Conservation (phyloP, 2,888 invertebrate genomes). For the Patella depressa region DNA sequence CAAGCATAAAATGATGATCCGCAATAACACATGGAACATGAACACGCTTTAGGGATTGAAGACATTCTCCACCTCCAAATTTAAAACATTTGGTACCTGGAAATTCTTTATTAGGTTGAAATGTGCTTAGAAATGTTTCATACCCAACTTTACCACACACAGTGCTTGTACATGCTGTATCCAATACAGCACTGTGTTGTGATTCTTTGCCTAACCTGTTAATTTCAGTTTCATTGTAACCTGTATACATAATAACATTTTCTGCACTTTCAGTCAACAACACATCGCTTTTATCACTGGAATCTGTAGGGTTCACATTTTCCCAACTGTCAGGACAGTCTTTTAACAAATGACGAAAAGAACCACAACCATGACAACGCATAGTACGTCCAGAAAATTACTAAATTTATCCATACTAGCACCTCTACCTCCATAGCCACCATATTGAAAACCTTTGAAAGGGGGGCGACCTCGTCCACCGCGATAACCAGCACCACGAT, state of each 20-base stretch:
- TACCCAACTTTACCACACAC: neutral
- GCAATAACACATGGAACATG: slow-evolving; percentile 10
- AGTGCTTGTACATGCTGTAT: neutral
- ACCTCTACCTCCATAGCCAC: too few relatives aligned
- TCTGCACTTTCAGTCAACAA: neutral
- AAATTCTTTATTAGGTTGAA: neutral
- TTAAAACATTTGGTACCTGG: slow-evolving; percentile 6
- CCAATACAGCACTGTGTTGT: neutral
- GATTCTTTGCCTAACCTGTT: neutral
- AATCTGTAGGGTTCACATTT: too few relatives aligned
- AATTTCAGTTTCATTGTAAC: neutral
- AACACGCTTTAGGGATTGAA: neutral
- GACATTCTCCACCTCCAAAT: slow-evolving; percentile 8
- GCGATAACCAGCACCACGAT: too few relatives aligned
- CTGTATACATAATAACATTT: slow-evolving; percentile 1
- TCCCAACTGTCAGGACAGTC: too few relatives aligned
- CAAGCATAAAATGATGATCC: neutral
- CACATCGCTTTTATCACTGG: too few relatives aligned
- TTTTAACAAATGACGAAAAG: too few relatives aligned
- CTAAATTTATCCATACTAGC: too few relatives aligned
- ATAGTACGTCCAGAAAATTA: too few relatives aligned
- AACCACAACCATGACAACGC: too few relatives aligned
- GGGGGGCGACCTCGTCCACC: too few relatives aligned
- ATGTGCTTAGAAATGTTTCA: slow-evolving; percentile 2
- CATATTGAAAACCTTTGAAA: too few relatives aligned